Evolutionary conservation across 2,113 vertebrate genomes (phyloP).

Genomic region (Leptocoma aspasia): DNA sequence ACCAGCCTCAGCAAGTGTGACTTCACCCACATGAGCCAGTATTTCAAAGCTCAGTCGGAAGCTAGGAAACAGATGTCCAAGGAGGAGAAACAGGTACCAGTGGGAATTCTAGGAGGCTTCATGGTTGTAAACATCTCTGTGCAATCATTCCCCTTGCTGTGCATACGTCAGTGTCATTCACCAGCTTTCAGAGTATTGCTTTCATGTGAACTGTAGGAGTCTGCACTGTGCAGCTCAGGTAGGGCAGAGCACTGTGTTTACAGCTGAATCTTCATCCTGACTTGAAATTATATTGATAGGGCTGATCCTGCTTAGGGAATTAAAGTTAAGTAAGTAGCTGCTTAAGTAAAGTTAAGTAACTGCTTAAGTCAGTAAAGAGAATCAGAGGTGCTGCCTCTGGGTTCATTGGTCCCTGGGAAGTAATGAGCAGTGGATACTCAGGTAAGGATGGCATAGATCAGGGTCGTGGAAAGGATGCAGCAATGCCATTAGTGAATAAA

Average conservation of each 20-base stretch:
- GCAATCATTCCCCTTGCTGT: background rate
- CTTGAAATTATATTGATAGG: background rate
- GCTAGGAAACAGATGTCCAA: slow-evolving; percentile 96
- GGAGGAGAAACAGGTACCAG: slow-evolving; percentile 88
- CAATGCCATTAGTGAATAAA: background rate
- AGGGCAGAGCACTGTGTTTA: background rate
- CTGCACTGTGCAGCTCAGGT: background rate
- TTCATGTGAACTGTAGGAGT: background rate
- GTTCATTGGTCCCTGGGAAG: background rate
- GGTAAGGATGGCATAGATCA: background rate
- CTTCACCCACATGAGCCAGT: slow-evolving; percentile 89
- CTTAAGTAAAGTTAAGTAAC: background rate
- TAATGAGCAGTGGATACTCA: background rate
- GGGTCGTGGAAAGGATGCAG: background rate
- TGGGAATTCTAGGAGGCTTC: background rate
- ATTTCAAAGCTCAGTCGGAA: slow-evolving; percentile 93
- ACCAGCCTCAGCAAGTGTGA: slow-evolving; percentile 90
- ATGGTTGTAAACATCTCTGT: background rate
- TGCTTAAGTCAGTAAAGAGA: background rate
- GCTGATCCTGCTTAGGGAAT: background rate
- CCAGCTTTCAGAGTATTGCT: background rate
- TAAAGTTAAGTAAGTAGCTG: background rate
- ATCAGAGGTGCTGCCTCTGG: background rate
- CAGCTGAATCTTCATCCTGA: background rate
- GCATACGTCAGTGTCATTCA: background rate